phyloP scores from a whole-genome alignment of 2,888 invertebrate species.

The Kuschelorhynchus macadamiae region DNA sequence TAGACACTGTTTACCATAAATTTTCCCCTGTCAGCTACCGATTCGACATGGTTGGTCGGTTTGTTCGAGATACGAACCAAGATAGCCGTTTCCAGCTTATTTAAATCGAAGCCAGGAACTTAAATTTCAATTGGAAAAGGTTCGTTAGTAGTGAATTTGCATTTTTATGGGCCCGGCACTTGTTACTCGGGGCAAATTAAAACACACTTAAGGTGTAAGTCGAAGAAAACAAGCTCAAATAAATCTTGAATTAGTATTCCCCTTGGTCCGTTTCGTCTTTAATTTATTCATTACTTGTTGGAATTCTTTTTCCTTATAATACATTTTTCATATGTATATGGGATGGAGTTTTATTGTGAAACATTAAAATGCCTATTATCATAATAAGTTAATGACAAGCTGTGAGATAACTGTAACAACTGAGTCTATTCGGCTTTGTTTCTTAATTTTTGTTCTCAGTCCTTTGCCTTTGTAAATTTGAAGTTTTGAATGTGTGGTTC shows the following conservation, averaged over 20 bases:
- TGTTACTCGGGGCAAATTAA: conserved; percentile 42
- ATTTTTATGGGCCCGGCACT: conserved; percentile 41
- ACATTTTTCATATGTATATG: too few relatives aligned
- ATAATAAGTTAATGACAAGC: too few relatives aligned
- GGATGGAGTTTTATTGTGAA: too few relatives aligned
- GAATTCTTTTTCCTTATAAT: not conserved
- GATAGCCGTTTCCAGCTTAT: not conserved
- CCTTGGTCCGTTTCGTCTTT: conserved; percentile 1
- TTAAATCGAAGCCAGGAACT: not conserved
- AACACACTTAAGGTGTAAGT: conserved; percentile 38
- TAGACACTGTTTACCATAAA: too few relatives aligned
- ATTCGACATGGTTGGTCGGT: too few relatives aligned
- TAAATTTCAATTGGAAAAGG: conserved; percentile 36
- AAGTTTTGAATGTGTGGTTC: too few relatives aligned
- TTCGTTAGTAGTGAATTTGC: conserved; percentile 30
- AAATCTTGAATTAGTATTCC: conserved; percentile 35
- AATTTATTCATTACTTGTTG: conserved; percentile 20
- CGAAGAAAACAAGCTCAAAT: conserved; percentile 34
- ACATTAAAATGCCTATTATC: too few relatives aligned
- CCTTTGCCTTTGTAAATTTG: too few relatives aligned
- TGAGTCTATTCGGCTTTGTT: too few relatives aligned
- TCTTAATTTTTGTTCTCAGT: too few relatives aligned
- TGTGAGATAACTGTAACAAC: too few relatives aligned
- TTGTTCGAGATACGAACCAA: conserved; percentile 6
- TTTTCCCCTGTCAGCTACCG: too few relatives aligned